Base-by-base conservation (phyloP, 1,140 invertebrate genomes). In the Lamellibrachia luymesi region DNA sequence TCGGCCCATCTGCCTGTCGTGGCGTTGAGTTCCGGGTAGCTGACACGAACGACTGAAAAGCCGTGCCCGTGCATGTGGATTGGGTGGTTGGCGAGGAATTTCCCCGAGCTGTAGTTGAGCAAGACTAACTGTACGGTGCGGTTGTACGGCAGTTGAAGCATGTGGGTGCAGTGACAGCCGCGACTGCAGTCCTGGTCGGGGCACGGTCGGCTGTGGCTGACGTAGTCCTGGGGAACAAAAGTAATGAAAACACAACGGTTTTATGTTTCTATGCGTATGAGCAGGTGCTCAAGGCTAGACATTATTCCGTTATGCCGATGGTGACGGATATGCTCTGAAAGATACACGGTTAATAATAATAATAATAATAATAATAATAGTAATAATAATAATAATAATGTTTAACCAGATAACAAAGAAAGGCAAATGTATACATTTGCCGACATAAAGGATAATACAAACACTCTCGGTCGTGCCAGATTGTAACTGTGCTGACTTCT, bases 141-240 rank as follows among this genome's bases (percentile, higher is more conserved):
- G 38, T 93, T 93, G 80, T 50, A 50, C 5, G 92, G 92, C 52
- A 93, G 27, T 27, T 90, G 27, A 2, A 89, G 92, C 27, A 93
- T 93, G 49, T 93, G 89, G 2, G 92, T 93, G 80, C 92, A 93
- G 10, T 89, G 52, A 49, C 92, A 93, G 38, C 92, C 92, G 51
- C n/a, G 6, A 8, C 38, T 13, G 22, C 49, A 49, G 17, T 10
- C 56, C 27, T 8, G 25, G 8, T 93, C 93, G 50, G 51, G 6
- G 90, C 93, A 93, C 38, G 38, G 4, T 50, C 50, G 49, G 17
- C n/a, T 56, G 93, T 93, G 56, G 25, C 51, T 51, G 8, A 10
- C 25, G n/a, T 38, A 52, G 13, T 93, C 90, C 50, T 49, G 13
- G 64, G 6, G 17, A 22, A 80, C 13, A 80, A 10, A 80, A 38